Base-by-base conservation (phyloP, 2,113 vertebrate genomes). In the Pogonocichla stellata region DNA sequence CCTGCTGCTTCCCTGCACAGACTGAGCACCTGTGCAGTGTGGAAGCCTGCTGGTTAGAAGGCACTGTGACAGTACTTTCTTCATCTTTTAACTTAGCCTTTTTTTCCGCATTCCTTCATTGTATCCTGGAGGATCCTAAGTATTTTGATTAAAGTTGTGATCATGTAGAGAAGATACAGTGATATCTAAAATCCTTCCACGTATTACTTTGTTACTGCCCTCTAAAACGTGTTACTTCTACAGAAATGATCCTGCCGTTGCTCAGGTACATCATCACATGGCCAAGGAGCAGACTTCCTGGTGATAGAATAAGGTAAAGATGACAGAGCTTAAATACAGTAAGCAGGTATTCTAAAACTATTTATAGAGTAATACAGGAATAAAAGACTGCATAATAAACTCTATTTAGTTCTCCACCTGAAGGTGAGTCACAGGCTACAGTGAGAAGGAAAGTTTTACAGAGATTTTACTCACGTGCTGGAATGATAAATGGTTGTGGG, bases 251-350 rank as follows among this genome's bases (percentile, higher is more conserved):
- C 26, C 14, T 50, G 5, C 45, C 34, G 5, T 24, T 2, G 11
- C 43, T 91, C 92, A 85, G 24, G 57, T 69, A 42, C 61, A 54
- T 93, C 50, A 26, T 89, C 53, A 10, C 19, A 25, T 82, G 77
- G 43, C 50, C 58, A 51, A 51, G 82, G 50, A 90, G 19, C 48
- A 90, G 48, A 47, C 53, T 92, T 89, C 22, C 42, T 61, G 73
- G 45, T 86, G 92, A 53, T 80, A 88, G 64, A 94, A 64, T 66
- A 88, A 90, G 62, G 47, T 74, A 67, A 88, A 96, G 75, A 78
- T 84, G 88, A 33, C 61, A 91, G 67, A 93, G 26, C 58, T 91
- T 50, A 91, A 91, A 54, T 91, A 42, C 13, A 75, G 45, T 87
- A 89, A 96, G 69, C 66, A 83, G 90, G 50, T 87, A 20, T 91